These are phyloP conservation scores for Drosophila pruinosa DNA, from an alignment of 1,140 invertebrate species.

Conservation along the genomic window DNA sequence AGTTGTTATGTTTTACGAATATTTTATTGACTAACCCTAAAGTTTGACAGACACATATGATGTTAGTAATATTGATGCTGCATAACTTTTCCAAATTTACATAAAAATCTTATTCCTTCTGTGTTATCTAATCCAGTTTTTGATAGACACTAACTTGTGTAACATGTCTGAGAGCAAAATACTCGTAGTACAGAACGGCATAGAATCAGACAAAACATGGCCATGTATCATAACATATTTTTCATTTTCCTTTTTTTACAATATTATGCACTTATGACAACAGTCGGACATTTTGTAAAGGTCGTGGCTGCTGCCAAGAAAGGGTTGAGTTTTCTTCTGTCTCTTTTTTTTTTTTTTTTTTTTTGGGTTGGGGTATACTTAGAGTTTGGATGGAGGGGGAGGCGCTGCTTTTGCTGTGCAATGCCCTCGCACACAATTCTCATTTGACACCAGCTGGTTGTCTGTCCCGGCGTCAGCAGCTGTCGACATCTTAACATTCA, in stretches of 20 bases:
- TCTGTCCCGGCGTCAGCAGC: constrained; percentile 43
- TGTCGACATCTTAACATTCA: constrained; percentile 77
- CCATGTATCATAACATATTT: constrained; percentile 55
- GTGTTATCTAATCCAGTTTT: not conserved
- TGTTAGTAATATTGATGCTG: not conserved
- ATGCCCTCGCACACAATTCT: constrained; percentile 59
- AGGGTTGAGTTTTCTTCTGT: constrained; percentile 7
- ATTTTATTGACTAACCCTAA: not conserved
- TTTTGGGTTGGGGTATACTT: not conserved
- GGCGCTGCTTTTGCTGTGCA: constrained; percentile 34
- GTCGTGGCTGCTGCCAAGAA: constrained; percentile 18
- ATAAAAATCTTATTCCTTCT: not conserved
- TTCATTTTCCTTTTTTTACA: constrained; percentile 43
- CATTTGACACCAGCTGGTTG: constrained; percentile 67
- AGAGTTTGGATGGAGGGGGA: not conserved
- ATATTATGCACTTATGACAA: constrained; percentile 67
- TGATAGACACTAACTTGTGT: constrained; percentile 28
- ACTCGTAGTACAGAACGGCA: not conserved
- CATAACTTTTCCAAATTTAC: not conserved
- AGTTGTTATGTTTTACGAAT: not conserved
- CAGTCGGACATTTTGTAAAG: constrained; percentile 27
- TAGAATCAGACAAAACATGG: constrained; percentile 52
- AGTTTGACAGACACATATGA: not conserved
- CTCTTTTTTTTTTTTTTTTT: not conserved
- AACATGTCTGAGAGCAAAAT: constrained; percentile 22